Percentiles rank a stretch among this genome's conserved stretches.
phyloP scores from a whole-genome alignment of 2,888 invertebrate genomes.

The Torymus tubicola region DNA sequence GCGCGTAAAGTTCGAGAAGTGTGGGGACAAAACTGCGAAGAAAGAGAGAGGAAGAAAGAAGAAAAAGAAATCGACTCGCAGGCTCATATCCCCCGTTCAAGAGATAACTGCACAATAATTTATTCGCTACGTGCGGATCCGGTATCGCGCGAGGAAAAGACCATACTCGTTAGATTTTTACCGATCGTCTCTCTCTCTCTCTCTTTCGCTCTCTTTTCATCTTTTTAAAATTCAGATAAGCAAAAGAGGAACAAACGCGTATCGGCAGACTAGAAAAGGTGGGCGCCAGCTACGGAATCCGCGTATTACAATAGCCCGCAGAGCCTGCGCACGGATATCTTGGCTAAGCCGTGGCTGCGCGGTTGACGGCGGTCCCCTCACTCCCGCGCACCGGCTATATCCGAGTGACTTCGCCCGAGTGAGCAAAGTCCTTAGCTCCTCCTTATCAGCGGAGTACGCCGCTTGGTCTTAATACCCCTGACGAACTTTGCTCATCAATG shows the following conservation, averaged over 20 bases:
- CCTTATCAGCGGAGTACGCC: slow-evolving; percentile 66
- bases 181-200: slow-evolving; percentile 20
- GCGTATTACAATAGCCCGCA: slow-evolving; percentile 41
- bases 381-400: slow-evolving; percentile 21
- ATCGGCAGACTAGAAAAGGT: slow-evolving; percentile 30
- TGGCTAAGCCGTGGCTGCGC: slow-evolving; percentile 17
- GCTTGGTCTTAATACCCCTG: slow-evolving; percentile 64
- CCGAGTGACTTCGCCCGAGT: slow-evolving; percentile 59
- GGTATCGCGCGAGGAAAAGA: slow-evolving; percentile 41
- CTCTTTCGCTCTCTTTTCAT: neutral
- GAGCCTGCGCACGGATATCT: slow-evolving; percentile 13
- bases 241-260: slow-evolving; percentile 4
- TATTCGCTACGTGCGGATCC: slow-evolving; percentile 17
- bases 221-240: slow-evolving; percentile 54
- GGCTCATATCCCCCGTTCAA: slow-evolving; percentile 33
- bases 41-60: neutral
- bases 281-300: slow-evolving; percentile 18
- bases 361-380: too few species aligned
- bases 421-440: slow-evolving; percentile 68
- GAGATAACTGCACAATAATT: slow-evolving; percentile 46
- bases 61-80: neutral
- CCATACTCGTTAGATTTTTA: slow-evolving; percentile 45
- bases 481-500: slow-evolving; percentile 74
- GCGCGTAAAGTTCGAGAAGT: slow-evolving; percentile 19
- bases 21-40: neutral